Base-by-base conservation (phyloP, 2,888 invertebrate species). In the Congeria kusceri region DNA sequence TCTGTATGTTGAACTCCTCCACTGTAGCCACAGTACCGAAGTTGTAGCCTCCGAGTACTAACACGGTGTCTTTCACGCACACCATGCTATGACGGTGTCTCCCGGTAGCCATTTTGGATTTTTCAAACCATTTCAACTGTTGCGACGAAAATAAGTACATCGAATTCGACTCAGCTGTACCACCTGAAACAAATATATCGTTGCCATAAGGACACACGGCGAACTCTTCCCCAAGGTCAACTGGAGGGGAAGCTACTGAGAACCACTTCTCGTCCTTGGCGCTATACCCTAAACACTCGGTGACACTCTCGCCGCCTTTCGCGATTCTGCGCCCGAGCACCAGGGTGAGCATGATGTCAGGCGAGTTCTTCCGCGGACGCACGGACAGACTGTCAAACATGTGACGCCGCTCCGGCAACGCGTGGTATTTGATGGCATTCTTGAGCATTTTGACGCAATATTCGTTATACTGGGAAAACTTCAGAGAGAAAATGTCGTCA, bases 31-130 rank as follows among this genome's bases (percentile, higher is more conserved):
- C 61, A 1, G 82, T 83, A 11, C 85, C 83, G 44, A 76, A 80
- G 56, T 86, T 83, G 67, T 84, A 86, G 5, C 87, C 85, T 11
- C 87, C 87, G 0, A 83, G n/a, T 28, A 59, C 58, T 53, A 67
- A 80, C 11, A 83, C 11, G 25, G 61, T 68, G 23, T 83, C 82
- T n/a, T 67, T 74, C 15, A 85, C 59, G 3, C 86, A 83, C 0
- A 86, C 83, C 86, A 86, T 86, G 25, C 76, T 58, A 59, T 87
- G 87, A 49, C 84, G 69, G 59, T 84, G 83, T 13, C 87, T 72
- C 0, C 86, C 86, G 15, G 67, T 64, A 2, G 18, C 39, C 81
- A 87, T 64, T 2, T 67, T 20, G 4, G 80, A 58, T 27, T 79
- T 68, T n/a, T 80, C 69, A 18, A 78, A 20, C 87, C 87, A 87